Conservation (phyloP, 2,888 invertebrate genomes). For the Aethes cnicana region DNA sequence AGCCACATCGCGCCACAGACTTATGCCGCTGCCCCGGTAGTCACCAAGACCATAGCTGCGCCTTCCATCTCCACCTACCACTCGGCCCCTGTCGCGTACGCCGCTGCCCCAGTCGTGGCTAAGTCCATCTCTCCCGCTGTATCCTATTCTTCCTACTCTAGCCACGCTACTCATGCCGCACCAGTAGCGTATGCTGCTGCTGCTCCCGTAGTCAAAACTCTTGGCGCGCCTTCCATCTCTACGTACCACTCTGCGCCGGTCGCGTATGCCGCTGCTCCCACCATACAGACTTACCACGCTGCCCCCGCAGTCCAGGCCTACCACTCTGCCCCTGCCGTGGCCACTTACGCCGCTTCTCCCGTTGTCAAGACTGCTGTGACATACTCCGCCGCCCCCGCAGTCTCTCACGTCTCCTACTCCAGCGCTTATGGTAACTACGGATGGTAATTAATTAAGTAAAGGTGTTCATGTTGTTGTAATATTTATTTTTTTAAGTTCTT, state of each 20-base stretch:
- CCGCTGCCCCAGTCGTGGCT: too few species aligned
- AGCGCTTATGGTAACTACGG: conserved; percentile 79
- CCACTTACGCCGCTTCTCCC: conserved; percentile 50
- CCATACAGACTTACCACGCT: conserved; percentile 43
- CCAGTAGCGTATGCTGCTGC: conserved; percentile 45
- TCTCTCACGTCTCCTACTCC: conserved; percentile 85
- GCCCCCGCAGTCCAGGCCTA: conserved; percentile 38
- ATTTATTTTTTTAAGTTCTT: conserved; percentile 26
- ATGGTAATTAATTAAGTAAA: conserved; percentile 53
- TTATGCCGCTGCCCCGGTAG: conserved; percentile 46
- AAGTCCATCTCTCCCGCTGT: conserved; percentile 36
- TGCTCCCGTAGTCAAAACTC: conserved; percentile 41
- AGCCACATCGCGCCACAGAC: conserved; percentile 37
- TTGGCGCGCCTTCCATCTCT: too few species aligned
- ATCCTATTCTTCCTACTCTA: conserved; percentile 37
- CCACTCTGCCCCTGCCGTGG: conserved; percentile 60
- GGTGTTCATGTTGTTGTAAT: conserved; percentile 29
- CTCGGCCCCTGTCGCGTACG: conserved; percentile 42
- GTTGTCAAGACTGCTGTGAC: conserved; percentile 56
- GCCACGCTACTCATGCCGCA: conserved; percentile 45
- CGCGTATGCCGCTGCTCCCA: conserved; percentile 39
- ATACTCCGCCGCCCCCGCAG: conserved; percentile 82
- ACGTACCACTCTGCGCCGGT: conserved; percentile 46
- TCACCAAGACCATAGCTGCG: conserved; percentile 41
- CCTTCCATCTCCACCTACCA: conserved; percentile 38